Conservation (phyloP, 2,888 invertebrate species). For the Thereva unica region DNA sequence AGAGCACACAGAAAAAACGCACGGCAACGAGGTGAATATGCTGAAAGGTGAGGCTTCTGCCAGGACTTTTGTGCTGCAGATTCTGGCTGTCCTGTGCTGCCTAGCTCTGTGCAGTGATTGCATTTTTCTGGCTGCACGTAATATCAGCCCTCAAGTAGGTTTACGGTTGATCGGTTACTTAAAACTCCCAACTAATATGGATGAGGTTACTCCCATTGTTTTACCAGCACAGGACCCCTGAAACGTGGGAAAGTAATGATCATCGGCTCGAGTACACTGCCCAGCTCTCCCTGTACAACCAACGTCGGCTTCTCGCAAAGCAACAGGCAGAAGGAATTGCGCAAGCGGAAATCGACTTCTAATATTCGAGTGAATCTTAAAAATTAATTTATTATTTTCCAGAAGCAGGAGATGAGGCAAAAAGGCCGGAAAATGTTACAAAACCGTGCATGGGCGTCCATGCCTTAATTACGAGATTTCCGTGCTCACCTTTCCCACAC, state of each 20-base stretch:
- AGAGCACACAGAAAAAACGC: not conserved
- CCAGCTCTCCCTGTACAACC: no score
- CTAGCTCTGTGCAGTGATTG: conserved; percentile 25
- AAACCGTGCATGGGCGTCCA: conserved; percentile 11
- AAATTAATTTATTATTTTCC: conserved; percentile 13
- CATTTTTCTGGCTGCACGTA: conserved; percentile 31
- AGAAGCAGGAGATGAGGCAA: conserved; percentile 1
- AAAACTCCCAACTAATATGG: conserved; percentile 1
- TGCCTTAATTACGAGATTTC: conserved; percentile 19
- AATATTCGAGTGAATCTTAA: not conserved
- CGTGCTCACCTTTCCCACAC: conserved; percentile 30
- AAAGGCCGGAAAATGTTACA: conserved; percentile 26
- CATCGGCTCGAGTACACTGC: not conserved
- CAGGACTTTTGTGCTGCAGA: conserved; percentile 17
- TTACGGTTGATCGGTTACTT: conserved; percentile 24
- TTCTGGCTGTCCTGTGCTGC: conserved; percentile 8
- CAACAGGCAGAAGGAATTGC: no score
- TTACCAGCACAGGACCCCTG: not conserved
- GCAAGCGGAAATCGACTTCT: conserved; percentile 4
- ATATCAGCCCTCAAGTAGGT: conserved; percentile 4
- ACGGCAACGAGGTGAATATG: not conserved
- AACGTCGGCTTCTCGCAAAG: no score
- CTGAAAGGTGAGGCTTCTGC: conserved; percentile 7
- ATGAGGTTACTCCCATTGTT: conserved; percentile 24
- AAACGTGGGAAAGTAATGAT: conserved; percentile 10